Percentiles rank a stretch among this genome's conserved stretches.
These are phyloP conservation scores for Oikopleura albicans DNA, from an alignment of 23 tunicate genomes.

Conservation along the genomic window DNA sequence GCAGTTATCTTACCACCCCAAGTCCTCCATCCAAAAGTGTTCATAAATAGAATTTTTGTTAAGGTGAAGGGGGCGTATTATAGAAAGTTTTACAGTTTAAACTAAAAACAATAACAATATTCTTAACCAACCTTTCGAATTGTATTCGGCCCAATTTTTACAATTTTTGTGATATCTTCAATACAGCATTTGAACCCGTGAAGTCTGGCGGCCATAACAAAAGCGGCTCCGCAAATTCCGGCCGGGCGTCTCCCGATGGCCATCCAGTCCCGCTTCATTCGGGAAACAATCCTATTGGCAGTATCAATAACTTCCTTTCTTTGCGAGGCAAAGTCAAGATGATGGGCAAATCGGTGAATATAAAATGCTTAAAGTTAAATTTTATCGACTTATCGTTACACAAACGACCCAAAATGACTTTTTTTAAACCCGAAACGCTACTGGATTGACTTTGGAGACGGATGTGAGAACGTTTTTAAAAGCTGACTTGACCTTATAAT, in stretches of 20 bases:
- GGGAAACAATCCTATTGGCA: conserved; percentile 61
- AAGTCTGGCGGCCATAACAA: conserved; percentile 69
- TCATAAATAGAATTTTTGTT: no score
- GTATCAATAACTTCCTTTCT: conserved; percentile 62
- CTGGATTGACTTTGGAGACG: no score
- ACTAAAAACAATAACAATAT: no score
- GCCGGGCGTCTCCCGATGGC: conserved; percentile 71
- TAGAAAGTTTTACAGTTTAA: no score
- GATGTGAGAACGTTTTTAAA: no score
- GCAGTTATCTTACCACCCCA: no score
- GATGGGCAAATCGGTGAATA: conserved; percentile 88
- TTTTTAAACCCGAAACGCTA: no score
- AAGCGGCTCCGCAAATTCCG: conserved; percentile 92
- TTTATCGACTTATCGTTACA: not conserved
- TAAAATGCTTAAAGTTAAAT: conserved; percentile 21
- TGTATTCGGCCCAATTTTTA: conserved; percentile 70
- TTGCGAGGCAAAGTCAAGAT: conserved; percentile 55
- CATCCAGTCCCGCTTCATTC: conserved; percentile 96
- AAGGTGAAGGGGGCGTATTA: no score
- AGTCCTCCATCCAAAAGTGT: no score
- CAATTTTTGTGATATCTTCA: conserved; percentile 52
- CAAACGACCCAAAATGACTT: conserved; percentile 44
- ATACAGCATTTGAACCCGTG: conserved; percentile 59
- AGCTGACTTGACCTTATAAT: no score
- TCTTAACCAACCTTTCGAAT: conserved; percentile 52